Base-by-base conservation (phyloP, 2,888 invertebrate species). In the Sialis lutaria region DNA sequence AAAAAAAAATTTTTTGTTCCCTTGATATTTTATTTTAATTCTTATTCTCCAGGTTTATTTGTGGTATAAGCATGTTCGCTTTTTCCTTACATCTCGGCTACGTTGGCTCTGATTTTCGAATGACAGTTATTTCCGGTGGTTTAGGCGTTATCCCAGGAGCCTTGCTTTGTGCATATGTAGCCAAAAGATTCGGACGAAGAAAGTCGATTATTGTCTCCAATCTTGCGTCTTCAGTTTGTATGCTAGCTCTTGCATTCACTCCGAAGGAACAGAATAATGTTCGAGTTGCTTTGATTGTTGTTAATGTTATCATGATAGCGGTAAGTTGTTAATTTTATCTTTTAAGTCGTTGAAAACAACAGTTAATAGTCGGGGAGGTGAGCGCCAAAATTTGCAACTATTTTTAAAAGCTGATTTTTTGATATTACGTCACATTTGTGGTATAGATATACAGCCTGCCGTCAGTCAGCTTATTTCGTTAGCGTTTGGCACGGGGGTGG, bases 251-350 rank as follows among this genome's bases (percentile, higher is more conserved):
- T 3, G 35, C 34, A 40, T 32, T 40, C 2, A 31, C 40, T 5
- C 74, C 74, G 10, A 67, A 63, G 56, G 64, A 67, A 45, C 49
- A 46, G 33, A 64, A 64, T 49, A 74, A 75, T 22, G 22, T 22
- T 22, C 2, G 22, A 22, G 60, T 79, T 45, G 54, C 69, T 10
- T 68, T 79, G 51, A 76, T 79, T 50, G 74, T 75, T 51, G 57
- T 76, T 42, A 79, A 79, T 48, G 75, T 80, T 55, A 72, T 76
- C 44, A 76, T 79, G 49, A 69, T 79, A 58, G 74, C 80, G 50
- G 77, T 79, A 64, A 68, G 70, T 62, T 33, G 9, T 37, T 31
- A 13, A 7, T 40, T n/a, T n/a, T 6, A 40, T 6, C 4, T 22
- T 22, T 22, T 22, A 2, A 22, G 22, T 22, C 22, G 22, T 22